Percentiles rank a stretch among this genome's conserved stretches.
These are phyloP conservation scores for Emydocephalus ijimae DNA, from an alignment of 2,113 vertebrate species.

Conservation along the genomic window DNA sequence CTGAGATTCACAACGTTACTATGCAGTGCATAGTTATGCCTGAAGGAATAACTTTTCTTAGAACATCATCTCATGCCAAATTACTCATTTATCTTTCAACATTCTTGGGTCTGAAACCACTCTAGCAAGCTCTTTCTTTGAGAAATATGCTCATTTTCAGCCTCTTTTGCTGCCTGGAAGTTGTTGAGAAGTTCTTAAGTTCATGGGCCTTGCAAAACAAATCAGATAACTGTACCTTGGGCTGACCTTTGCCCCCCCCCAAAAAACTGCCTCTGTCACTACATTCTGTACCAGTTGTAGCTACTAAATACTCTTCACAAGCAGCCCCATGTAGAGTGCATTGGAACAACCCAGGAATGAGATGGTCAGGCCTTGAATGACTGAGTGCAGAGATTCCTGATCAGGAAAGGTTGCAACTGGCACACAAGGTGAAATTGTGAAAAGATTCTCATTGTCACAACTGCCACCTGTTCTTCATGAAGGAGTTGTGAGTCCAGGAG, in stretches of 20 bases:
- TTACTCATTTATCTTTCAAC: background rate
- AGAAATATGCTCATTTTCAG: background rate
- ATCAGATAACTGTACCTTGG: background rate
- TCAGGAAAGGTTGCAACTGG: background rate
- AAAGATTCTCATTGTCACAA: background rate
- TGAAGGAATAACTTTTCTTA: background rate
- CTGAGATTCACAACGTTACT: background rate
- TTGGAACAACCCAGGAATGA: background rate
- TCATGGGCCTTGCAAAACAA: background rate
- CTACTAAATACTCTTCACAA: background rate
- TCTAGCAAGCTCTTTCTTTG: background rate
- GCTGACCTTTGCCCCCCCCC: background rate
- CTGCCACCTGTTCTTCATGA: background rate
- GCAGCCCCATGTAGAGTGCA: background rate
- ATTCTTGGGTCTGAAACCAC: background rate
- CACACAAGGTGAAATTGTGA: background rate
- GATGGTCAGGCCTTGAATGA: background rate
- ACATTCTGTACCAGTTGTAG: background rate
- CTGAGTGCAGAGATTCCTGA: background rate
- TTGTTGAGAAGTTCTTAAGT: background rate
- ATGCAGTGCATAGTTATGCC: background rate
- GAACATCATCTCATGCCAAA: background rate
- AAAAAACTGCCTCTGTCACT: background rate
- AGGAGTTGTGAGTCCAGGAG: background rate
- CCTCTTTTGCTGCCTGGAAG: background rate